Conservation (phyloP, 2,888 invertebrate species). For the Maniola hyperantus region DNA sequence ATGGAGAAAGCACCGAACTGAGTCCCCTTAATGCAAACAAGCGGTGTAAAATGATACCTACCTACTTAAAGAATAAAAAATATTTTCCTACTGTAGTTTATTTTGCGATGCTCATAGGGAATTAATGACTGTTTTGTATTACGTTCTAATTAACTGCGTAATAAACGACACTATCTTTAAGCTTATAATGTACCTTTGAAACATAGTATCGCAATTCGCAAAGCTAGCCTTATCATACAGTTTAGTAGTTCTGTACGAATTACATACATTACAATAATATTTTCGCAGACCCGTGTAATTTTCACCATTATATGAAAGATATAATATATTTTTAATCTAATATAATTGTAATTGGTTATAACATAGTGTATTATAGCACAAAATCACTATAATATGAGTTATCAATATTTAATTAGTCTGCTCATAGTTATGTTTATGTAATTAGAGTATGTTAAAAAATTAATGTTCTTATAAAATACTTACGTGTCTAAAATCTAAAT, state of each 20-base stretch:
- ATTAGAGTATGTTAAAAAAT: constrained; percentile 45
- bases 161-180: neutral
- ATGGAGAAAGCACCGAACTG: too few species aligned
- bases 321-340: constrained; percentile 32
- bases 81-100: neutral
- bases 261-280: neutral
- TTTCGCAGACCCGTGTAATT: constrained; percentile 16
- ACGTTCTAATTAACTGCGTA: neutral
- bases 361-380: constrained; percentile 51
- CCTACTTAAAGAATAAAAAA: neutral
- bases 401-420: constrained; percentile 40
- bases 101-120: neutral
- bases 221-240: neutral
- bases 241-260: neutral
- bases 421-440: constrained; percentile 42
- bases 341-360: constrained; percentile 41
- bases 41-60: neutral
- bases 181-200: neutral
- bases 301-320: constrained; percentile 18
- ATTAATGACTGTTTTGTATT: neutral
- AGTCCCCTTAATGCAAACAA: neutral
- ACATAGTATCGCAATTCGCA: neutral
- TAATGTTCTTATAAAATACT: constrained; percentile 47
- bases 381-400: constrained; percentile 44
- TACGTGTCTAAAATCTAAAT: constrained; percentile 47